Percentiles rank a stretch among this genome's conserved stretches.
phyloP scores from a whole-genome alignment of 1,140 invertebrate genomes.

The Luehdorfia chinensis region DNA sequence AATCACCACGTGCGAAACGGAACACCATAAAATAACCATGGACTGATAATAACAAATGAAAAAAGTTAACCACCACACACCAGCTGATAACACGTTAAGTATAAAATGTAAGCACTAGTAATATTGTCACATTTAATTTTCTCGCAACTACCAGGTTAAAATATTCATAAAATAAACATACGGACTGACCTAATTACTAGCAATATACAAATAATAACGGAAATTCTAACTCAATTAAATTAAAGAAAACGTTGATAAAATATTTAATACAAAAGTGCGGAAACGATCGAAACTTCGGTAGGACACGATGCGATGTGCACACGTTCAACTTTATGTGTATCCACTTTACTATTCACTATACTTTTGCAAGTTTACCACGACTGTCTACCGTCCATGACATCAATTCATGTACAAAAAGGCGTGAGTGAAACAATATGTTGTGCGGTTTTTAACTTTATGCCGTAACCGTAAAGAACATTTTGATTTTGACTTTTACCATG shows the following conservation, averaged over 20 bases:
- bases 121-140: slow-evolving; percentile 21
- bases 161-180: slow-evolving; percentile 35
- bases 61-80: slow-evolving; percentile 33
- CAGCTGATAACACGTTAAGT: slow-evolving; percentile 47
- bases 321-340: slow-evolving; percentile 46
- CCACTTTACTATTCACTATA: slow-evolving; percentile 62
- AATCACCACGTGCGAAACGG: slow-evolving; percentile 57
- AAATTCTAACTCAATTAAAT: background rate
- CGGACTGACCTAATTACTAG: background rate
- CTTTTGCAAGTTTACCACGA: slow-evolving; percentile 56
- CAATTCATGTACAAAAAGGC: slow-evolving; percentile 43
- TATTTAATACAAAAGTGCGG: slow-evolving; percentile 17
- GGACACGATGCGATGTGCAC: slow-evolving; percentile 24
- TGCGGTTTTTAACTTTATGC: slow-evolving; percentile 22
- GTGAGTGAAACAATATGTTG: slow-evolving; percentile 21
- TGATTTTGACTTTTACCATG: slow-evolving; percentile 15
- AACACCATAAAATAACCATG: slow-evolving; percentile 46
- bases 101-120: slow-evolving; percentile 33
- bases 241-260: slow-evolving; percentile 5
- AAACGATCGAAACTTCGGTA: slow-evolving; percentile 42
- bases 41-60: slow-evolving; percentile 37
- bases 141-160: slow-evolving; percentile 48
- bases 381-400: slow-evolving; percentile 45
- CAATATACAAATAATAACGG: slow-evolving; percentile 7
- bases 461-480: slow-evolving; percentile 26